These are phyloP conservation scores for Carapus acus DNA, from an alignment of 2,797 vertebrate species.

Conservation along the genomic window DNA sequence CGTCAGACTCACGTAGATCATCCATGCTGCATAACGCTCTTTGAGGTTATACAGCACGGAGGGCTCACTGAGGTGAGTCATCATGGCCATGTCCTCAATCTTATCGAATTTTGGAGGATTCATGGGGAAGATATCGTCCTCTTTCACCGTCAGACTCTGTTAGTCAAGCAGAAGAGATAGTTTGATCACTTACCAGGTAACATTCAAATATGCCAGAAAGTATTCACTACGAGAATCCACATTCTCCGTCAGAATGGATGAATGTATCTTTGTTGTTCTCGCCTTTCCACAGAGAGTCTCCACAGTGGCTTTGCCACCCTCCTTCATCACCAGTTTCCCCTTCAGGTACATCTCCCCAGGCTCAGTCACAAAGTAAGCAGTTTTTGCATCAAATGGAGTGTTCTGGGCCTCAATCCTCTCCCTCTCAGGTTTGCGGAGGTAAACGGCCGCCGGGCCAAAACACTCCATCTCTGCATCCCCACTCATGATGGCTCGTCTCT, in stretches of 20 bases:
- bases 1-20: slow-evolving; percentile 73
- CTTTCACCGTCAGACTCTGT: slow-evolving; percentile 78
- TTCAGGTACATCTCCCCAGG: slow-evolving; percentile 80
- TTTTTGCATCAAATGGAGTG: slow-evolving; percentile 83
- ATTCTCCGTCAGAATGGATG: no score
- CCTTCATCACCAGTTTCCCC: slow-evolving; percentile 73
- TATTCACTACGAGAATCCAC: no score
- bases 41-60: slow-evolving; percentile 83
- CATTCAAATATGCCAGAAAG: no score
- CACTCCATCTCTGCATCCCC: slow-evolving; percentile 76
- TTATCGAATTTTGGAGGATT: slow-evolving; percentile 52
- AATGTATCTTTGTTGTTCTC: no score
- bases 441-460: slow-evolving; percentile 77
- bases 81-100: slow-evolving; percentile 77
- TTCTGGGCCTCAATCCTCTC: slow-evolving; percentile 84
- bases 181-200: no score
- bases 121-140: slow-evolving; percentile 69
- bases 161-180: slow-evolving; percentile 1
- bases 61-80: slow-evolving; percentile 69
- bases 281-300: slow-evolving; percentile 79
- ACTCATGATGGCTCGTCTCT: slow-evolving; percentile 72
- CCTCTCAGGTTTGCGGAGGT: slow-evolving; percentile 82
- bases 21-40: slow-evolving; percentile 81
- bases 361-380: slow-evolving; percentile 76
- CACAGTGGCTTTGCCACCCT: slow-evolving; percentile 81